A percentile compares a stretch with the other conserved stretches of the same genome.
Conservation (phyloP, 2,797 vertebrate species). For the Gadopsis marmoratus region DNA sequence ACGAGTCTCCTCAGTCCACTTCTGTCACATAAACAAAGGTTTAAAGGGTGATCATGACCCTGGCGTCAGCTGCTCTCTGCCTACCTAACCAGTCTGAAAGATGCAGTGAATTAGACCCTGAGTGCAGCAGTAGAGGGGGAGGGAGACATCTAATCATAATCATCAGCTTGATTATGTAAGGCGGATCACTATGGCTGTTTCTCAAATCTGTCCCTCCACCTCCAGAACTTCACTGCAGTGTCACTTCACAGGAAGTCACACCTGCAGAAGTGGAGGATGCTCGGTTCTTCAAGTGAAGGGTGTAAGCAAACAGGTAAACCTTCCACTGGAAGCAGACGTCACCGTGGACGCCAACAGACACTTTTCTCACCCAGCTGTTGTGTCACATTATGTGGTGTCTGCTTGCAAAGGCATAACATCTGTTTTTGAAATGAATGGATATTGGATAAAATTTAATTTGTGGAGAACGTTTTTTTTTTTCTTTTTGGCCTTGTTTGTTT, state of each 20-base stretch:
- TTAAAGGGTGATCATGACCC: background rate
- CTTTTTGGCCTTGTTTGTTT: background rate
- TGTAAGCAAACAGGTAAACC: conserved; percentile 15
- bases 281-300: background rate
- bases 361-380: background rate
- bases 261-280: conserved; percentile 26
- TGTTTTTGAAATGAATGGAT: background rate
- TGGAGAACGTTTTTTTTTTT: background rate
- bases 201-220: background rate
- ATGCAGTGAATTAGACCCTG: background rate
- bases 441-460: background rate
- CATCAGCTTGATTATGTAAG: conserved; percentile 42
- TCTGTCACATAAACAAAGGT: background rate
- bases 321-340: background rate
- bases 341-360: too few species aligned
- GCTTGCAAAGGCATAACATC: background rate
- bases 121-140: conserved; percentile 7
- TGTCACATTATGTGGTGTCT: background rate
- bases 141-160: conserved; percentile 10
- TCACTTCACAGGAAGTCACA: conserved; percentile 40
- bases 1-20: background rate
- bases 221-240: conserved; percentile 18
- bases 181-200: conserved; percentile 28
- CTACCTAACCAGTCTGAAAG: background rate
- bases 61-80: background rate